These are phyloP conservation scores for Limnephilus auricula DNA, from an alignment of 2,888 invertebrate genomes.

Conservation along the genomic window DNA sequence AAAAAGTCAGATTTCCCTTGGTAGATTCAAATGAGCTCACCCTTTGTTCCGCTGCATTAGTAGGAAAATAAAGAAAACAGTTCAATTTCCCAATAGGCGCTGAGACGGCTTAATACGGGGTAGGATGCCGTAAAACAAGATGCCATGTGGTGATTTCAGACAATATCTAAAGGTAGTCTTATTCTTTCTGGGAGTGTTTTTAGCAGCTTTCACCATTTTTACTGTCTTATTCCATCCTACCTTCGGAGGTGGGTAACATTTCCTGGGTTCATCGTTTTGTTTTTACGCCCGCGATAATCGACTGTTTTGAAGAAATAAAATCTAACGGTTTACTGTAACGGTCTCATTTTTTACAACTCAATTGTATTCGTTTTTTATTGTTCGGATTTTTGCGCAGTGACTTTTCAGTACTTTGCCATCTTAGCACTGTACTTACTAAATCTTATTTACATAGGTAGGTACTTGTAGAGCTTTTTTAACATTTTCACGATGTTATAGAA, in stretches of 20 bases:
- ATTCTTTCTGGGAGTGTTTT: conserved; percentile 3
- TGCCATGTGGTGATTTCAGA: conserved; percentile 55
- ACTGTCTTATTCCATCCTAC: not conserved
- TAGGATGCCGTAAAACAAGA: conserved; percentile 61
- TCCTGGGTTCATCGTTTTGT: conserved; percentile 40
- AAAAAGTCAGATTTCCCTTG: conserved; percentile 52
- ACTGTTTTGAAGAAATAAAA: conserved; percentile 48
- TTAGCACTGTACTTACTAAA: not conserved
- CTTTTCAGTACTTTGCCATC: not conserved
- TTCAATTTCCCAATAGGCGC: conserved; percentile 65
- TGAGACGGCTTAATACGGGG: conserved; percentile 56
- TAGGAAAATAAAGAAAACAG: conserved; percentile 55
- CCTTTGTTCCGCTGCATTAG: conserved; percentile 61
- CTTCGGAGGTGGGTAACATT: not conserved
- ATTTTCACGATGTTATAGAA: not conserved
- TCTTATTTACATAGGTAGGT: not conserved
- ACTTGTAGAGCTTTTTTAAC: not conserved
- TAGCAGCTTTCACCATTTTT: conserved; percentile 3
- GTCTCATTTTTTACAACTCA: conserved; percentile 45
- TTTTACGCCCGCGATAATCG: conserved; percentile 47
- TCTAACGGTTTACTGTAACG: conserved; percentile 29
- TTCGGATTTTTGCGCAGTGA: not conserved
- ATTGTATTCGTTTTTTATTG: conserved; percentile 31
- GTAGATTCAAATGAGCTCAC: conserved; percentile 65
- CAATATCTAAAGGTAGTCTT: conserved; percentile 30